Evolutionary conservation across 2,113 vertebrate genomes (phyloP), one percentile per base, ranked within the genome.

Genomic region (Equus quagga): DNA sequence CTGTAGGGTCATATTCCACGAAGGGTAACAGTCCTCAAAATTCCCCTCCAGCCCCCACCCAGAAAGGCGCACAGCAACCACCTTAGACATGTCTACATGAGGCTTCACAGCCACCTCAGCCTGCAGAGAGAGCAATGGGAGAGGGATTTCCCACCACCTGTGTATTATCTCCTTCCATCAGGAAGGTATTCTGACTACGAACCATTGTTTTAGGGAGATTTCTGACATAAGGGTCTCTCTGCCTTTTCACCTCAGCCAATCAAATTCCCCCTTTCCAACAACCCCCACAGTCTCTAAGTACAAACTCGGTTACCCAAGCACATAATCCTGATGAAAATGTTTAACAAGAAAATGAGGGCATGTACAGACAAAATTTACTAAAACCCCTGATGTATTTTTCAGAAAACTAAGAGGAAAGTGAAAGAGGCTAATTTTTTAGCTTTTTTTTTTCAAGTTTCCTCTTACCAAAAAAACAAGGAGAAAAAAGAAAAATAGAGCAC

Each of bases 91-190:
- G 49, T 36, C 36, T 15, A 4, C 0, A 0, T 7, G 58, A 26
- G 49, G 64, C n/a, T 14, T 46, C 8, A 0, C 0, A 18, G 28
- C 67, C 21, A 75, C 31, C 24, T 54, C 19, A 0, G 4, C 41
- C 6, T 1, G 3, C 41, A 33, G 10, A 3, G 5, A 6, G 0
- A 49, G 11, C 33, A 2, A 9, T 0, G 0, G 31, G 18, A 9
- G 3, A 8, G 10, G 31, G 3, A 3, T 1, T 60, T 41, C 17
- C 21, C 18, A 13, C 4, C 3, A 46, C 51, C 26, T 21, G 18
- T 12, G 33, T 2, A 23, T 60, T 7, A 9, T 4, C 41, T 56
- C 7, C n/a, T 85, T 28, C 62, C 4, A 26, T 24, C 6, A 67
- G 51, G n/a, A 96, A 67, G 62, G 18, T 14, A 54, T 44, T 13